Percentiles rank a stretch among this genome's conserved stretches.
phyloP scores from a whole-genome alignment of 23 tunicate species.

The Ciona savignyi region DNA sequence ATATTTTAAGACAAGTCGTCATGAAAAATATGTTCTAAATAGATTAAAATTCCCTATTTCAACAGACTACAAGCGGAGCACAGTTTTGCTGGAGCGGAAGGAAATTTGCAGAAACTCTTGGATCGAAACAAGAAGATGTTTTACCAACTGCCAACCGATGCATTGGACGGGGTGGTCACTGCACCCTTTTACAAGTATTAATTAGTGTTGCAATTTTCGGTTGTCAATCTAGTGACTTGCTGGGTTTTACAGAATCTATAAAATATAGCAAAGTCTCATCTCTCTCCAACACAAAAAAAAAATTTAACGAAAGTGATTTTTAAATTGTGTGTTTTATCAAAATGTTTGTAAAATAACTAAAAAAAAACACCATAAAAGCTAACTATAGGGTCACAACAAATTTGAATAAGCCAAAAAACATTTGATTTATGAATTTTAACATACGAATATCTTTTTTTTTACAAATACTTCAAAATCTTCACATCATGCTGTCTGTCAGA shows the following conservation, averaged over 20 bases:
- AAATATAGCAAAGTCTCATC: too few species aligned
- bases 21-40: too few species aligned
- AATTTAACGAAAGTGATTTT: too few species aligned
- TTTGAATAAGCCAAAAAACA: not conserved
- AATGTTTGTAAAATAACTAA: too few species aligned
- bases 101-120: conserved; percentile 65
- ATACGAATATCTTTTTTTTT: not conserved
- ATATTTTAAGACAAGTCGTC: too few species aligned
- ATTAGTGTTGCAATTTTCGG: too few species aligned
- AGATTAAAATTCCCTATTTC: not conserved
- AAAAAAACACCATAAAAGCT: not conserved
- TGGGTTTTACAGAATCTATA: too few species aligned
- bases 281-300: too few species aligned
- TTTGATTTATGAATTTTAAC: not conserved
- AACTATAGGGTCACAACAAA: too few species aligned
- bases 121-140: conserved; percentile 68
- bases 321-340: too few species aligned
- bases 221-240: too few species aligned
- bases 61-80: conserved; percentile 65
- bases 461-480: not conserved
- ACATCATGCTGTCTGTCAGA: not conserved
- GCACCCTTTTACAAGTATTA: conserved; percentile 77
- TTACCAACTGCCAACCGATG: conserved; percentile 79
- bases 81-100: conserved; percentile 77
- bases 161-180: conserved; percentile 51